Base-by-base conservation (phyloP, 2,888 invertebrate species). In the Hirtodrosophila histrioides region DNA sequence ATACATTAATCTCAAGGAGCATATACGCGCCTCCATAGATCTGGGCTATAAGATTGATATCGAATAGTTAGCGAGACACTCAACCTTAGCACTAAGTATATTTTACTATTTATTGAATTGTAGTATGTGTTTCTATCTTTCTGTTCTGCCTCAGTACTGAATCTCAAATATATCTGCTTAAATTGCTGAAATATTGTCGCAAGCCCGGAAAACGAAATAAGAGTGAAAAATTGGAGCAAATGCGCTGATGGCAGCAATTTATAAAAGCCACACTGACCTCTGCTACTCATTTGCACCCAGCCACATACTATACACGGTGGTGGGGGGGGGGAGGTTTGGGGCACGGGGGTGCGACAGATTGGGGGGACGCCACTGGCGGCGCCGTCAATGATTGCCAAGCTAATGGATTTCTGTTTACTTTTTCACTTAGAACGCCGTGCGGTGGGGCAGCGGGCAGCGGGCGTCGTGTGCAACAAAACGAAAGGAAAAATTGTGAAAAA, bases 21-120 rank as follows among this genome's bases (percentile, higher is more conserved):
- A 92, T 66, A 91, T 91, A 63, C 86, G 91, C 40, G 91, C 91
- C 46, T 91, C 91, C 49, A 91, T 91, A 39, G 91, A 91, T 77
- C 79, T 91, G 67, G 91, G 91, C 44, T 91, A 91, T 64, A 91
- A 91, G 69, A 74, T 91, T 49, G 90, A 91, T 49, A 79, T 90
- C 39, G 91, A 90, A 60, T 88, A 89, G 68, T 50, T 4, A 5
- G 9, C 31, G 5, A 23, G 17, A 17, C 17, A 27, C 23, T 27
- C 24, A 37, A 51, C 10, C 41, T 33, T 73, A 80, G 57, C n/a
- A 4, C 35, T 73, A 67, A 78, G 56, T 69, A 17, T 53, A 54
- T 44, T 53, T 46, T 64, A 68, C 66, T 69, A 74, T 78, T 83
- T 86, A 81, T 86, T 83, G 55, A 67, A 64, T 66, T 66, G 60